Base-by-base conservation (phyloP, 1,140 invertebrate genomes). In the Nymphalis io region DNA sequence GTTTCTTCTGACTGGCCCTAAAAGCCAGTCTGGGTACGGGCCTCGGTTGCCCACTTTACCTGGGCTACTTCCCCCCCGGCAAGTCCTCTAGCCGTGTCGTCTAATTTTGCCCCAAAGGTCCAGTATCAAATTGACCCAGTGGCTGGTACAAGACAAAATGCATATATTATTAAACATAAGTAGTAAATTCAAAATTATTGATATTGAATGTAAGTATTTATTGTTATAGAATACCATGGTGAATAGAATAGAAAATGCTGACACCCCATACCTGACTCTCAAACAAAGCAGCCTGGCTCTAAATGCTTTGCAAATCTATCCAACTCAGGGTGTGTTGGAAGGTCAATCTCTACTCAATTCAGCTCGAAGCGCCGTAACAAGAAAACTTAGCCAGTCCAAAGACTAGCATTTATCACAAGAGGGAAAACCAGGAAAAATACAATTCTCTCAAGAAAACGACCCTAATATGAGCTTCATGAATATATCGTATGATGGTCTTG, bases 401-500 rank as follows among this genome's bases (percentile, higher is more conserved):
- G 57, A 77, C 68, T 15, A 88, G 85, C 66, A 88, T 88, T 46
- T 87, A 88, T 42, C 80, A 83, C 20, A 83, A 82, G 44, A 87
- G 83, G 27, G 75, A 82, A n/a, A n/a, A 46, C 61, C 76, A 0
- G 21, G 79, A 0, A 75, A 72, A 27, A 58, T 85, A 4, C 72
- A 74, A 1, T 62, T 80, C 1, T 57, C 74, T 3, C 59, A 76
- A 27, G 76, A 81, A 11, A 78, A 78, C 44, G 69, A 78, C 6
- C 27, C 65, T 0, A 71, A 73, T n/a, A 51, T 65, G 12, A 68
- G 65, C 0, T 73, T 85, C 21, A 58, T 83, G 6, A 79, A 88
- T 20, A 80, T 83, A 8, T 81, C 82, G 0, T 91, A 88, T 44
- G 85, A 92, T 38, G 90, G 90, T 0, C 76, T 91, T 5, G 90